Evolutionary conservation across 1,140 invertebrate genomes (phyloP).

Genomic region (Papilio machaon): DNA sequence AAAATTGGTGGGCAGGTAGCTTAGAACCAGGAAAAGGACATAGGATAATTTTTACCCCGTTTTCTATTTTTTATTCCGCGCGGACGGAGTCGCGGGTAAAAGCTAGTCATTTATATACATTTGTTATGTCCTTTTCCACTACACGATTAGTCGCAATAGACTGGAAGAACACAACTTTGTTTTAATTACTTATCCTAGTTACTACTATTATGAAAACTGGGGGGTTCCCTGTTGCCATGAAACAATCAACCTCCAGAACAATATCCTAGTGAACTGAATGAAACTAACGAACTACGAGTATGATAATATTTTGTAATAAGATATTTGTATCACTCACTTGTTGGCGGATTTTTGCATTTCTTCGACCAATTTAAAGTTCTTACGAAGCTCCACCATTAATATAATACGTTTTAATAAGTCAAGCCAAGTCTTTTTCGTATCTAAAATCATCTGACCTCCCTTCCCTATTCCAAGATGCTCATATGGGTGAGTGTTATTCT

Average conservation of each 20-base stretch:
- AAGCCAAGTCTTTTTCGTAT: slow-evolving; percentile 61
- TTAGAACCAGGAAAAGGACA: too few species aligned
- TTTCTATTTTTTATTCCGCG: too few species aligned
- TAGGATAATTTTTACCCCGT: too few species aligned
- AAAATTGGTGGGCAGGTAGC: too few species aligned
- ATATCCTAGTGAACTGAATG: background rate
- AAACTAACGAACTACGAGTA: background rate
- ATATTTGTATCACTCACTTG: slow-evolving; percentile 59
- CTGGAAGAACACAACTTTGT: too few species aligned
- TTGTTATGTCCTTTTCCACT: background rate
- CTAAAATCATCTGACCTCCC: slow-evolving; percentile 59
- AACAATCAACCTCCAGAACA: too few species aligned
- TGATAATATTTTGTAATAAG: background rate
- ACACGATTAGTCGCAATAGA: too few species aligned
- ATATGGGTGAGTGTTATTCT: slow-evolving; percentile 56
- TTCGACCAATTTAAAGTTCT: slow-evolving; percentile 55
- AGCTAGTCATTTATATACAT: too few species aligned
- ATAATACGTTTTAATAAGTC: slow-evolving; percentile 58
- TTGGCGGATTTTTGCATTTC: slow-evolving; percentile 57
- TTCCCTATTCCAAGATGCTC: slow-evolving; percentile 60
- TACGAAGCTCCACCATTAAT: slow-evolving; percentile 53
- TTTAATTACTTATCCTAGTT: too few species aligned
- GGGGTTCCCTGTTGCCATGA: background rate
- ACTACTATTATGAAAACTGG: background rate
- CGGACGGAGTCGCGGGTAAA: too few species aligned